Conservation (phyloP, 2,888 invertebrate species). For the Ischnus inquisitorius region DNA sequence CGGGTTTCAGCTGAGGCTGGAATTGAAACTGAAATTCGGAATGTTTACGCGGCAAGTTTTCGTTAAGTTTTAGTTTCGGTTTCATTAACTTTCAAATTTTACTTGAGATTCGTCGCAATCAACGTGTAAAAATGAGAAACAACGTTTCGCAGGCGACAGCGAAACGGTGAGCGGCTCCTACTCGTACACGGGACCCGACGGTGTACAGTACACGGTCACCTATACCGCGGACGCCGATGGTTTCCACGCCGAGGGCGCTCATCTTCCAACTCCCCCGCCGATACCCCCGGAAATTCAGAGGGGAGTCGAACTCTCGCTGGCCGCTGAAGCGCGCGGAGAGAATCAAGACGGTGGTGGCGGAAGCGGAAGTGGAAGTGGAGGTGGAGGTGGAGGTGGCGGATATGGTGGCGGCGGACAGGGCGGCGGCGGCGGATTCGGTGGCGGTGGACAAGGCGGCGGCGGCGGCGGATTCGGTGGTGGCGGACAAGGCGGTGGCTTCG, state of each 20-base stretch:
- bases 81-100: neutral
- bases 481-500: slow-evolving; percentile 47
- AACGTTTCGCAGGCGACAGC: slow-evolving; percentile 74
- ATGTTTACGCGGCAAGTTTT: neutral
- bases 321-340: slow-evolving; percentile 82
- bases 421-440: slow-evolving; percentile 54
- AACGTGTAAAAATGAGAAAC: neutral
- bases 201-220: slow-evolving; percentile 79
- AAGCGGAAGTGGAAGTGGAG: slow-evolving; percentile 63
- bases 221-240: slow-evolving; percentile 82
- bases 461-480: slow-evolving; percentile 51
- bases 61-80: neutral
- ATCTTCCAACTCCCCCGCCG: slow-evolving; percentile 82
- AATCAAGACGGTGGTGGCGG: slow-evolving; percentile 79
- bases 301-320: slow-evolving; percentile 80
- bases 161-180: slow-evolving; percentile 82
- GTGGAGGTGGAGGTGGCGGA: slow-evolving; percentile 58
- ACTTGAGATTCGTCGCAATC: neutral
- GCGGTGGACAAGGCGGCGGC: slow-evolving; percentile 49
- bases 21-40: neutral
- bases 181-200: slow-evolving; percentile 81
- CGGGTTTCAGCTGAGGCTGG: neutral
- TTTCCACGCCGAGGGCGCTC: slow-evolving; percentile 80
- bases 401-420: slow-evolving; percentile 65
- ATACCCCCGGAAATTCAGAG: slow-evolving; percentile 82